These are phyloP conservation scores for Drosophila tristis DNA, from an alignment of 1,140 invertebrate species.

Conservation along the genomic window DNA sequence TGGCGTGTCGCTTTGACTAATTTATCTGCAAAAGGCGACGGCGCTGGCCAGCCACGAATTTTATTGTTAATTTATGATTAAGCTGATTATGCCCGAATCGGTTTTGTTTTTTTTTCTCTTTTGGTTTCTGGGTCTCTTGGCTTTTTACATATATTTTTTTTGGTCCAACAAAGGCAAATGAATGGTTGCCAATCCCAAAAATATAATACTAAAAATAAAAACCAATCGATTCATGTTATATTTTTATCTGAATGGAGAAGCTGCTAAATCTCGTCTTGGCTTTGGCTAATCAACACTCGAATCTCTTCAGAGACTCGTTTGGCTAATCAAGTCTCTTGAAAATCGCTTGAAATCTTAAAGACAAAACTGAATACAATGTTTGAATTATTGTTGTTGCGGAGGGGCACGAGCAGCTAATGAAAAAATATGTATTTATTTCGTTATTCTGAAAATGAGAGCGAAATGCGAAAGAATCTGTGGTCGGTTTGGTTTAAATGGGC, in stretches of 20 bases:
- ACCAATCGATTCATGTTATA: too few species aligned
- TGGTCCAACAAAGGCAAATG: conserved; percentile 12
- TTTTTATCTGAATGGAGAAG: too few species aligned
- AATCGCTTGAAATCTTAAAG: too few species aligned
- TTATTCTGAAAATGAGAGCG: conserved; percentile 76
- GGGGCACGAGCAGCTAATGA: conserved; percentile 28
- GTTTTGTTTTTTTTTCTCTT: conserved; percentile 25
- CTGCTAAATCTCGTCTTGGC: too few species aligned
- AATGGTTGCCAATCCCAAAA: conserved; percentile 14
- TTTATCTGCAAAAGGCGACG: conserved; percentile 71
- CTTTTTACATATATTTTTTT: not conserved
- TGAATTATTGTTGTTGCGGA: conserved; percentile 41
- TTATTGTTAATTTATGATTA: conserved; percentile 81
- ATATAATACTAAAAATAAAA: conserved; percentile 13
- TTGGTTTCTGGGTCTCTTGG: conserved; percentile 8
- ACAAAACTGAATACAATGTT: conserved; percentile 11
- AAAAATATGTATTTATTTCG: conserved; percentile 42
- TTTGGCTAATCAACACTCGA: too few species aligned
- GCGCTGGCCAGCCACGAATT: conserved; percentile 57
- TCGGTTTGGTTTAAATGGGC: conserved; percentile 82
- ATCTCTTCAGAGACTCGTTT: too few species aligned
- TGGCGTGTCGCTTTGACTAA: conserved; percentile 83
- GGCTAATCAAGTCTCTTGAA: too few species aligned
- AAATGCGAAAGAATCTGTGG: conserved; percentile 78
- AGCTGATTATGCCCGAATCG: conserved; percentile 65